A percentile compares a stretch with the other conserved stretches of the same genome.
Conservation (phyloP, 35 echinoderm and acorn worm genomes). For the Strongylocentrotus purpuratus region DNA sequence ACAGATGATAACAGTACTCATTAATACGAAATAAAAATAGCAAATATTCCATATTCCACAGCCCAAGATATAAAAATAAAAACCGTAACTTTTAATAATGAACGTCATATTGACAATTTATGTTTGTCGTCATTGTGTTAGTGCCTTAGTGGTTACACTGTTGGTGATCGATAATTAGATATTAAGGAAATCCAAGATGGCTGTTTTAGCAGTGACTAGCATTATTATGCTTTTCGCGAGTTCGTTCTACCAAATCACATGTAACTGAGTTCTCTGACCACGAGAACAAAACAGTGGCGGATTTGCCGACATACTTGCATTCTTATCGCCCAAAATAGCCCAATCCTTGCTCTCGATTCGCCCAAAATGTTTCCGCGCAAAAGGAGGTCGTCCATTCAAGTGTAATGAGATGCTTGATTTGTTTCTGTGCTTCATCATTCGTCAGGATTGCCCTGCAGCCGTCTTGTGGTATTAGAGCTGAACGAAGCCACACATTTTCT, state of each 20-base stretch:
- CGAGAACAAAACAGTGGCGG: background rate
- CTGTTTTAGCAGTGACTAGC: too few species aligned
- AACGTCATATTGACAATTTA: too few species aligned
- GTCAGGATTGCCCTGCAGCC: background rate
- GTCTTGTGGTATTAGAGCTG: conserved; percentile 8
- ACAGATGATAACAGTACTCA: too few species aligned
- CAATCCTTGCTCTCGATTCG: background rate
- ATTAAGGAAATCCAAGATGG: too few species aligned
- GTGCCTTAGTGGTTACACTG: background rate
- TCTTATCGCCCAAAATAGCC: background rate
- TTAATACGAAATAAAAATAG: too few species aligned
- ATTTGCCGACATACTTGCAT: background rate
- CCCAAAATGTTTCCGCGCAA: background rate
- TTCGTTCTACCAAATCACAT: too few species aligned
- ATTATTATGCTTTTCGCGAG: too few species aligned
- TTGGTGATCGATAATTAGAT: too few species aligned
- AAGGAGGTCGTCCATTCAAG: background rate
- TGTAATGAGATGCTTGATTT: background rate
- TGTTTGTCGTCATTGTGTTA: background rate
- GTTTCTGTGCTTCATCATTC: background rate
- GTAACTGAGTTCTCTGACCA: too few species aligned
- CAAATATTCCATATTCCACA: too few species aligned
- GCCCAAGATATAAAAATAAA: too few species aligned
- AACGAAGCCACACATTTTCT: background rate
- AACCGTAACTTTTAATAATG: too few species aligned